Evolutionary conservation across 2,113 vertebrate species (phyloP).

Genomic region (Podarcis muralis): DNA sequence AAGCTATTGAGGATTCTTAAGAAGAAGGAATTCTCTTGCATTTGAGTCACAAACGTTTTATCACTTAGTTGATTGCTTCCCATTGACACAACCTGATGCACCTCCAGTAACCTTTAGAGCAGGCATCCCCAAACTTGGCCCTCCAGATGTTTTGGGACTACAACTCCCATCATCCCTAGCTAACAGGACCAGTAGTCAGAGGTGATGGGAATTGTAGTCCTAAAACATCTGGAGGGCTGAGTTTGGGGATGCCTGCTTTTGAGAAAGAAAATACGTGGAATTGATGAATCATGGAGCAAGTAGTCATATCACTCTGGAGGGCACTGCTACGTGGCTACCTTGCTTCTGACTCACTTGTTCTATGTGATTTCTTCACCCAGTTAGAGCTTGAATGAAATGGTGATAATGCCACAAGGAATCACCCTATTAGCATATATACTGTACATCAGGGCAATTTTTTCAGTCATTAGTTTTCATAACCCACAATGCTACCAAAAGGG

Average conservation of each 20-base stretch:
- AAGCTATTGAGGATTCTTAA: not conserved
- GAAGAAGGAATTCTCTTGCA: constrained; percentile 12
- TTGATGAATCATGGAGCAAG: not conserved
- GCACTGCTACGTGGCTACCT: not conserved
- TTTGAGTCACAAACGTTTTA: not conserved
- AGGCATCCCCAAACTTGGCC: no score
- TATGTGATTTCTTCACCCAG: not conserved
- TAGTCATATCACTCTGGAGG: not conserved
- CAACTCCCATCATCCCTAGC: no score
- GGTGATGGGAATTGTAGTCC: no score
- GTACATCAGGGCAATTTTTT: not conserved
- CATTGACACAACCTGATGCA: not conserved
- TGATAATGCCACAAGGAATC: not conserved
- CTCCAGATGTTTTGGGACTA: no score
- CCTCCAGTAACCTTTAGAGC: not conserved
- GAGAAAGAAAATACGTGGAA: not conserved
- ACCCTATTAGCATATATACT: not conserved
- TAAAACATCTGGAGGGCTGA: no score
- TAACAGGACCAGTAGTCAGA: no score
- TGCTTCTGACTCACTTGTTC: not conserved
- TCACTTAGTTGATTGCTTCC: not conserved
- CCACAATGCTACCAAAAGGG: not conserved
- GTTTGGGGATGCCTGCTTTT: no score
- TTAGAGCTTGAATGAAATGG: not conserved
- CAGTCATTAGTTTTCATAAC: not conserved